These are phyloP conservation scores for Alcedo quadribrachys DNA, from an alignment of 2,797 vertebrate species.

Conservation along the genomic window DNA sequence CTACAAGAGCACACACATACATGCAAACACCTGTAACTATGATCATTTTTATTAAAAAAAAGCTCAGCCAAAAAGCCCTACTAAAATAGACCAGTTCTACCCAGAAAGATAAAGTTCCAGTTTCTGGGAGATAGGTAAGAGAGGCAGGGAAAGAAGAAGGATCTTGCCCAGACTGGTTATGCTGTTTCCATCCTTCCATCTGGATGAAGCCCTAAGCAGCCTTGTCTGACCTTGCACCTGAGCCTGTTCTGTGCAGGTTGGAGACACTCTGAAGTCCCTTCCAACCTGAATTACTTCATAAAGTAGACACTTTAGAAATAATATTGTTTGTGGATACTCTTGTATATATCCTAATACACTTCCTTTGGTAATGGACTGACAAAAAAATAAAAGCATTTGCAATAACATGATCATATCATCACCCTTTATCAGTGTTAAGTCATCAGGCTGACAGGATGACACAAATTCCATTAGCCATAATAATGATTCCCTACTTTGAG, in stretches of 20 bases:
- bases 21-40: background rate
- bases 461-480: constrained; percentile 58
- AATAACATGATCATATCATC: background rate
- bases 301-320: background rate
- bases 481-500: constrained; percentile 6
- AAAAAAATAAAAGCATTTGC: constrained; percentile 7
- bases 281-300: background rate
- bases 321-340: background rate
- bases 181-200: background rate
- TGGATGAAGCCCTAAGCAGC: background rate
- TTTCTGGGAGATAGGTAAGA: background rate
- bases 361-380: background rate
- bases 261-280: background rate
- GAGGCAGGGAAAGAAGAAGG: background rate
- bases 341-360: background rate
- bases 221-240: background rate
- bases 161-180: background rate
- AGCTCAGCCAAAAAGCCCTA: background rate
- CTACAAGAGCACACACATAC: background rate
- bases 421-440: constrained; percentile 25
- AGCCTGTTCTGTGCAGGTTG: background rate
- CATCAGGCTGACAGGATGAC: constrained; percentile 52
- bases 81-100: background rate
- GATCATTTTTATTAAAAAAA: background rate
- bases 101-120: background rate